Conservation (phyloP, 2,113 vertebrate species). For the Tursiops truncatus region DNA sequence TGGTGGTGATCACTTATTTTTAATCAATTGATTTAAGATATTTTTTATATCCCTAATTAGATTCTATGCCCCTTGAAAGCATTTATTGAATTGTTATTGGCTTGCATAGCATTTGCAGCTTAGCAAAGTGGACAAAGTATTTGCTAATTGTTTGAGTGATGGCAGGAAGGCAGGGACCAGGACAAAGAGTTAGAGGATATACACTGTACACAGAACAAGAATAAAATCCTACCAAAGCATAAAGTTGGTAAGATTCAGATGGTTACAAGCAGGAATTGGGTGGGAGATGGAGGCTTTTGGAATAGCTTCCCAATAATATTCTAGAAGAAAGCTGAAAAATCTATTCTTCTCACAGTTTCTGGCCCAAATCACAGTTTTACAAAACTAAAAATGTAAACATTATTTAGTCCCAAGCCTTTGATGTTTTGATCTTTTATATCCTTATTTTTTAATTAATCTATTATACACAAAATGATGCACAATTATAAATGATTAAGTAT, state of each 20-base stretch:
- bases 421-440: constrained; percentile 18
- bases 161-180: not conserved
- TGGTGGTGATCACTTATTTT: not conserved
- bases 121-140: not conserved
- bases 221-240: not conserved
- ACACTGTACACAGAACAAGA: not conserved
- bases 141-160: constrained; percentile 34
- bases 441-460: constrained; percentile 17
- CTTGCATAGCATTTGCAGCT: not conserved
- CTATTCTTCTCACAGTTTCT: constrained; percentile 24
- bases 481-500: constrained; percentile 9
- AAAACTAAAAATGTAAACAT: constrained; percentile 30
- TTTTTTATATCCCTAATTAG: constrained; percentile 40
- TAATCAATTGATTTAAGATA: not conserved
- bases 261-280: not conserved
- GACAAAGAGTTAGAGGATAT: not conserved
- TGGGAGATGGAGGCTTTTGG: not conserved
- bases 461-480: not conserved
- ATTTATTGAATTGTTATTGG: not conserved
- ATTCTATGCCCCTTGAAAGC: not conserved
- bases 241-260: not conserved
- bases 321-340: constrained; percentile 34
- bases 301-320: not conserved
- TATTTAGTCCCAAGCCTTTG: not conserved
- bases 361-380: not conserved